phyloP scores from a whole-genome alignment of 2,888 invertebrate species.

The Leptopilina myrica region DNA sequence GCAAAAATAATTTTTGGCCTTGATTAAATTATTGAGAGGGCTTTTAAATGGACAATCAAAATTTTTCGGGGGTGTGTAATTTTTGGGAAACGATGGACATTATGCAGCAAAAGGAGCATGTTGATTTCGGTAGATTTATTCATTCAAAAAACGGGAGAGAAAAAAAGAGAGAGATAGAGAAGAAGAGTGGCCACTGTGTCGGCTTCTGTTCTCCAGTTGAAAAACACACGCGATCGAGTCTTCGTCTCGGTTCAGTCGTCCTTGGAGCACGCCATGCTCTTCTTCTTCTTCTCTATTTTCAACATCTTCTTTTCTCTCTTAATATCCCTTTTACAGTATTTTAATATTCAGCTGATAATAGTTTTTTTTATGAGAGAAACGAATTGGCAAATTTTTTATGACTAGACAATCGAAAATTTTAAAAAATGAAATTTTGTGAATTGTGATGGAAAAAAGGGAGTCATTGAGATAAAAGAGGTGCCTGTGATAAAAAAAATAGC shows the following conservation, averaged over 20 bases:
- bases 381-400: too few relatives aligned
- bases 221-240: slow-evolving; percentile 73
- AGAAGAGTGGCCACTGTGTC: slow-evolving; percentile 69
- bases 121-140: too few relatives aligned
- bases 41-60: slow-evolving; percentile 69
- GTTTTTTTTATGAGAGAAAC: neutral
- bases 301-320: slow-evolving; percentile 19
- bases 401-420: too few relatives aligned
- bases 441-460: too few relatives aligned
- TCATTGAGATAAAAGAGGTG: too few relatives aligned
- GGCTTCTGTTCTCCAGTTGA: slow-evolving; percentile 68
- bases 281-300: slow-evolving; percentile 45
- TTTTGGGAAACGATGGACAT: slow-evolving; percentile 55
- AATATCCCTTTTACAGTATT: neutral
- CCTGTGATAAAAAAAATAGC: too few relatives aligned
- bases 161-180: neutral
- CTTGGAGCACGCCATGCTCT: slow-evolving; percentile 72
- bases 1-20: slow-evolving; percentile 41
- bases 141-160: too few relatives aligned
- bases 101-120: slow-evolving; percentile 18
- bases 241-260: slow-evolving; percentile 59
- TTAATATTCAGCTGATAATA: neutral
- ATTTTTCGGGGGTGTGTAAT: slow-evolving; percentile 64
- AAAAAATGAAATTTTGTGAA: too few relatives aligned
- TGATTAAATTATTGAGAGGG: slow-evolving; percentile 67